Evolutionary conservation across 2,113 vertebrate genomes (phyloP).

Genomic region (Muscicapa adusta): DNA sequence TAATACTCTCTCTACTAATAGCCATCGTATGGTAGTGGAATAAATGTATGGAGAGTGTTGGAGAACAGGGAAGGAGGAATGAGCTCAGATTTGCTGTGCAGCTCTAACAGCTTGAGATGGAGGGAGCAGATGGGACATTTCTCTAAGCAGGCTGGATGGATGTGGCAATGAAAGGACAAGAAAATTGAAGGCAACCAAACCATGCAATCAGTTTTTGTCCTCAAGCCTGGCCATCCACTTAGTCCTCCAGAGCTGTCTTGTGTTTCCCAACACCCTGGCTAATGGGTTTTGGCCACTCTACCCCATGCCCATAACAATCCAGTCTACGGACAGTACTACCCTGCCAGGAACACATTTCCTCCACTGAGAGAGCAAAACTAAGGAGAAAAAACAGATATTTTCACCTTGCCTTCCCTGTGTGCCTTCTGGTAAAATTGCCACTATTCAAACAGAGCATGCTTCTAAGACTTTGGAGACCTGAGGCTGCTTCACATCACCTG

Average conservation of each 20-base stretch:
- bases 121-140: background rate
- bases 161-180: conserved; percentile 31
- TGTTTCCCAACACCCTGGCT: background rate
- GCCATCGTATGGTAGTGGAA: conserved; percentile 31
- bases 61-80: conserved; percentile 26
- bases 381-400: background rate
- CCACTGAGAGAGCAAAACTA: background rate
- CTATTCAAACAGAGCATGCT: background rate
- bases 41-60: conserved; percentile 52
- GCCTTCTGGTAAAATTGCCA: background rate
- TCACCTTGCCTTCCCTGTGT: background rate
- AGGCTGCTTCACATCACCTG: background rate
- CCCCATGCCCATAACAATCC: background rate
- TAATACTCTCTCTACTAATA: background rate
- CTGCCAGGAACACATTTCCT: background rate
- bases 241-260: background rate
- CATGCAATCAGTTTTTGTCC: background rate
- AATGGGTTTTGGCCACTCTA: background rate
- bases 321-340: background rate
- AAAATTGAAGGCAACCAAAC: conserved; percentile 9
- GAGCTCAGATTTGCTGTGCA: background rate
- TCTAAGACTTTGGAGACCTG: background rate
- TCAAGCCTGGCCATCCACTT: conserved; percentile 18
- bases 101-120: conserved; percentile 30
- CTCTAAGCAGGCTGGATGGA: conserved; percentile 23